Conservation (phyloP, 2,888 invertebrate species). For the Margaritifera margaritifera region DNA sequence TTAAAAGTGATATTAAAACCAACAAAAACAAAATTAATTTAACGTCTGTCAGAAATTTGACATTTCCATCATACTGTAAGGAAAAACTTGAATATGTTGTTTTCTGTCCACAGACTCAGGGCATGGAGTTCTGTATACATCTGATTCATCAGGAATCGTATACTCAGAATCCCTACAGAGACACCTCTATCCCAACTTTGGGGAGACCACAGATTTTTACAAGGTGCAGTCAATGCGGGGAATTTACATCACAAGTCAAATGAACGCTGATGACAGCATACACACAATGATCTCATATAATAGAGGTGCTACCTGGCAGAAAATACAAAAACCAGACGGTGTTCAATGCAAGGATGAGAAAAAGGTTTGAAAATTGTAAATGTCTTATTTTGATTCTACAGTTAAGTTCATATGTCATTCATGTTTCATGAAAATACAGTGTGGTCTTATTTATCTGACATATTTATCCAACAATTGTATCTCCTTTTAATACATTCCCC, state of each 20-base stretch:
- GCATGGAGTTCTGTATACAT: conserved; percentile 70
- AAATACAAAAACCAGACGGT: conserved; percentile 55
- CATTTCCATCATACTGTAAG: no score
- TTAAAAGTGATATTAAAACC: no score
- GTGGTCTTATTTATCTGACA: neutral
- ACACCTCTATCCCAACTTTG: conserved; percentile 70
- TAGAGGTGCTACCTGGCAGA: conserved; percentile 68
- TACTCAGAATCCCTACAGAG: conserved; percentile 66
- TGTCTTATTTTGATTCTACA: no score
- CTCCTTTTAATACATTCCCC: neutral
- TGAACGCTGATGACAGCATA: conserved; percentile 65
- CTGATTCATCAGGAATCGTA: conserved; percentile 65
- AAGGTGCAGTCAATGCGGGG: conserved; percentile 66
- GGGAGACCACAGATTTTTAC: conserved; percentile 70
- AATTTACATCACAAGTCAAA: conserved; percentile 70
- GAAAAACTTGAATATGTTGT: no score
- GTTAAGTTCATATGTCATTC: neutral
- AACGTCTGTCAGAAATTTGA: no score
- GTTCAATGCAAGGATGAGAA: conserved; percentile 59
- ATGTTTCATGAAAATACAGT: neutral
- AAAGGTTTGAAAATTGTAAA: conserved; percentile 45
- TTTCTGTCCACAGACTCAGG: conserved; percentile 64
- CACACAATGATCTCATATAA: conserved; percentile 69
- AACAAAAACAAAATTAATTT: no score
- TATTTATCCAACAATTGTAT: neutral